Base-by-base conservation (phyloP, 2,113 vertebrate genomes). In the Trogon surrucura region DNA sequence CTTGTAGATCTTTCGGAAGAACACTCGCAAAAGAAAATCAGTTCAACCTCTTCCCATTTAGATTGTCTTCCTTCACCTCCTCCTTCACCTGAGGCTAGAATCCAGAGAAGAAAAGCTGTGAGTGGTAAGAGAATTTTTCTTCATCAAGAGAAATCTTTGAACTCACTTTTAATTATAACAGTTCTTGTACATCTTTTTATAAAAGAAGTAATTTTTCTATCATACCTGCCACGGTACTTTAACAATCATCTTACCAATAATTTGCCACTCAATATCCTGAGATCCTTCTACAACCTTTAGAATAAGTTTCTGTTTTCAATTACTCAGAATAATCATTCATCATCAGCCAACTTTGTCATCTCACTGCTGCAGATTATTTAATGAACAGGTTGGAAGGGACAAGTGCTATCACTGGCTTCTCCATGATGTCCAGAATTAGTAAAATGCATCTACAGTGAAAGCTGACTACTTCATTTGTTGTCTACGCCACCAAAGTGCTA, bases 51-150 rank as follows among this genome's bases (percentile, higher is more conserved):
- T 58, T 99, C 99, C 54, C 98, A 98, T 86, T 98, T 99, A 90
- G 99, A 99, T 73, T 99, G 98, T 97, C 98, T 99, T 97, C 98
- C 99, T 84, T 99, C 99, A 5, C 99, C 99, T 11, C 99, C 99
- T 1, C 98, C 99, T 17, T 99, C 99, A 5, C 99, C 99, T 5
- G 98, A 99, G 64, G 95, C 97, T 6, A 98, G 99, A 91, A 97
- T 95, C 45, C 98, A 97, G 69, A 96, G 98, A 47, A 98, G 98
- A 96, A 99, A 98, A 88, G 95, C 98, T 62, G 85, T 98, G 88
- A 99, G 97, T 32, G 99, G 99, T 99, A 98, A 98, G 98, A 88
- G 56, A 86, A 60, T 34, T 85, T 58, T 72, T 16, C 26, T 32
- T 94, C n/a, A 60, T 53, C n/a, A 61, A 69, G 80, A 5, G 6